A percentile compares a stretch with the other conserved stretches of the same genome.
Evolutionary conservation across 92 coral and sea anemone species (phyloP).

Genomic region (Epizoanthus stellaris): DNA sequence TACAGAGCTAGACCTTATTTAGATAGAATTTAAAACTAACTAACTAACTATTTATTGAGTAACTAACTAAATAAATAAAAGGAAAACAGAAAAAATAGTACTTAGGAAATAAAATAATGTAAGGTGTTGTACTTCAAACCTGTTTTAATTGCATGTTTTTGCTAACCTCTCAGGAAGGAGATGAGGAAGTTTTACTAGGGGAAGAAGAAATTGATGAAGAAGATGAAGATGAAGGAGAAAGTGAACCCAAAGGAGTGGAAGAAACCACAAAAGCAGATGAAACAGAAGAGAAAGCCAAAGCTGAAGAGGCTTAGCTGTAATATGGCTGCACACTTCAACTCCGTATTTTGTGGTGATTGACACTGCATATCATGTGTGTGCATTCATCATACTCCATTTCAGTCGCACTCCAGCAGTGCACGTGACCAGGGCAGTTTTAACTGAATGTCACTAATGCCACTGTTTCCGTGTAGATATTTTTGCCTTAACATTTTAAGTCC

Average conservation of each 20-base stretch:
- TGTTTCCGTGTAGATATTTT: conserved; percentile 21
- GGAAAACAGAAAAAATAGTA: neutral
- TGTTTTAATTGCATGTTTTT: neutral
- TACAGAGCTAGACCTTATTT: no score
- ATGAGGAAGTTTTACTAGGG: conserved; percentile 20
- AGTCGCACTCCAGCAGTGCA: neutral
- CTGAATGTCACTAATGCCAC: neutral
- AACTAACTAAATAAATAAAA: no score
- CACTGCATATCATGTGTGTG: conserved; percentile 5
- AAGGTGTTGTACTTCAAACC: neutral
- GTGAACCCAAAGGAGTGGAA: neutral
- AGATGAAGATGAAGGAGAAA: conserved; percentile 4
- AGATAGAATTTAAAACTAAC: no score
- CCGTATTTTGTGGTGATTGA: neutral
- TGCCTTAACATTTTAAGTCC: conserved; percentile 7
- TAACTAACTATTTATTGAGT: no score
- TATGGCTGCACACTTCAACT: neutral
- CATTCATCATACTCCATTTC: neutral
- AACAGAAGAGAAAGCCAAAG: conserved; percentile 25
- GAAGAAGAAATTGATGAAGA: conserved; percentile 12
- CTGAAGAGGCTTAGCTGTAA: conserved; percentile 15
- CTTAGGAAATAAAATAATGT: neutral
- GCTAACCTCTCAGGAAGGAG: conserved; percentile 21
- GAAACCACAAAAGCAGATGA: conserved; percentile 4
- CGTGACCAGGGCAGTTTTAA: neutral